phyloP scores from a whole-genome alignment of 1,140 invertebrate species.

The Coenobita brevimanus region DNA sequence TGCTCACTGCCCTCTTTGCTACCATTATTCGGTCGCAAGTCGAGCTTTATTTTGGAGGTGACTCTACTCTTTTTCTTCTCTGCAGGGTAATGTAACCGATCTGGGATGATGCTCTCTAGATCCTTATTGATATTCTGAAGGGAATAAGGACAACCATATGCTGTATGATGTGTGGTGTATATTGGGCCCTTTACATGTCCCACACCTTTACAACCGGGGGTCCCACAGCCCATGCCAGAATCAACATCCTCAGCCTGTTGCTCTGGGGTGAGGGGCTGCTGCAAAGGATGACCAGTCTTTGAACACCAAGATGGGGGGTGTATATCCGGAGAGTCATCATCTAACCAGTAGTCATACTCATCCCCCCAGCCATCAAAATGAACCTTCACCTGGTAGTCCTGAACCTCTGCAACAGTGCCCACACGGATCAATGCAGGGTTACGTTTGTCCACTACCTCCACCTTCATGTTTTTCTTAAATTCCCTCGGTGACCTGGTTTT shows the following conservation, averaged over 20 bases:
- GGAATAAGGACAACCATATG: slow-evolving; percentile 90
- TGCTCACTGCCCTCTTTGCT: slow-evolving; percentile 40
- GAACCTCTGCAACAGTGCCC: slow-evolving; percentile 85
- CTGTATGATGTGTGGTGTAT: slow-evolving; percentile 83
- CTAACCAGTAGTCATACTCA: slow-evolving; percentile 90
- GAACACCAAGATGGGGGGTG: slow-evolving; percentile 93
- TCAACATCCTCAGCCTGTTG: slow-evolving; percentile 77
- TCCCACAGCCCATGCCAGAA: slow-evolving; percentile 79
- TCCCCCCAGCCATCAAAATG: slow-evolving; percentile 94
- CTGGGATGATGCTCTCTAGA: slow-evolving; percentile 72
- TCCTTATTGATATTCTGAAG: slow-evolving; percentile 80
- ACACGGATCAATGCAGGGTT: slow-evolving; percentile 88
- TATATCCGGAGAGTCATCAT: slow-evolving; percentile 92
- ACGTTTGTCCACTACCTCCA: slow-evolving; percentile 92
- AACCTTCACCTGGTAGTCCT: slow-evolving; percentile 77
- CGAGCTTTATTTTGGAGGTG: slow-evolving; percentile 55
- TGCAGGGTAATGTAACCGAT: slow-evolving; percentile 37
- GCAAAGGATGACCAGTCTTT: slow-evolving; percentile 89
- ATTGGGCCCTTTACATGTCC: slow-evolving; percentile 85
- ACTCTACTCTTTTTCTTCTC: slow-evolving; percentile 67
- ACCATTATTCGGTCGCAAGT: slow-evolving; percentile 37
- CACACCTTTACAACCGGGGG: slow-evolving; percentile 84
- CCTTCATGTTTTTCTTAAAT: slow-evolving; percentile 91
- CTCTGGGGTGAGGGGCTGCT: slow-evolving; percentile 78
- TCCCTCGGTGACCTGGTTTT: slow-evolving; percentile 83